Conservation (phyloP, 2,797 vertebrate genomes). For the Trachurus trachurus region DNA sequence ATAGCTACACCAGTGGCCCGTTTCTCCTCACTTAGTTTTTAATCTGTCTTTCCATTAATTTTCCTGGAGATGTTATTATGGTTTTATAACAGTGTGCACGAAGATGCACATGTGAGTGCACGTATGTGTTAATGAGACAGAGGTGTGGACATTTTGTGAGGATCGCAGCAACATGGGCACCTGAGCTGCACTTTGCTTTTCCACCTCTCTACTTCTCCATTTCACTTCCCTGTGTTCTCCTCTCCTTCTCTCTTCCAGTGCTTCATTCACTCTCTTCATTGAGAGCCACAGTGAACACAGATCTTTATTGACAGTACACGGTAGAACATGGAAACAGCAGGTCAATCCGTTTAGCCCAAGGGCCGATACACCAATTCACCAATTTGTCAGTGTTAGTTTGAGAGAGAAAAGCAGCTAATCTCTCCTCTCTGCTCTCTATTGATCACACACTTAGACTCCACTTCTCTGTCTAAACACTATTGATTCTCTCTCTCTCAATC, state of each 20-base stretch:
- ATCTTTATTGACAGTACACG: conserved; percentile 87
- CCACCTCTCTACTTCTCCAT: conserved; percentile 21
- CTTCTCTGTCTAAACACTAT: conserved; percentile 93
- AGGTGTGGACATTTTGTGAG: conserved; percentile 74
- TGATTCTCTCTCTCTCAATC: conserved; percentile 88
- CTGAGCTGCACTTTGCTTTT: conserved; percentile 50
- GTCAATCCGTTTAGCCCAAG: conserved; percentile 88
- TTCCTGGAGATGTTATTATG: conserved; percentile 85
- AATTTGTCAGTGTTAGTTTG: conserved; percentile 89
- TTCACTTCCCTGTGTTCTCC: conserved; percentile 35
- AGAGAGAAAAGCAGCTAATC: conserved; percentile 89
- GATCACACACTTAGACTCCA: conserved; percentile 92
- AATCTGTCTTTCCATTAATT: conserved; percentile 90
- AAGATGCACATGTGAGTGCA: conserved; percentile 78
- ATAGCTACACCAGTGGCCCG: conserved; percentile 87
- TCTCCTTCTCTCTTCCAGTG: conserved; percentile 40
- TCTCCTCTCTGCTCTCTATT: conserved; percentile 89
- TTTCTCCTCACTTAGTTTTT: conserved; percentile 92
- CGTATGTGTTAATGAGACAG: conserved; percentile 74
- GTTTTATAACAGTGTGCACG: conserved; percentile 83
- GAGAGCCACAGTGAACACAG: conserved; percentile 82
- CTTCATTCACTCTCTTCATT: conserved; percentile 78
- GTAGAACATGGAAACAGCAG: conserved; percentile 86
- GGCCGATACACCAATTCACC: conserved; percentile 88
- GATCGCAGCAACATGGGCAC: conserved; percentile 44